phyloP scores from a whole-genome alignment of 2,797 vertebrate species.

The Macrochelys suwanniensis region DNA sequence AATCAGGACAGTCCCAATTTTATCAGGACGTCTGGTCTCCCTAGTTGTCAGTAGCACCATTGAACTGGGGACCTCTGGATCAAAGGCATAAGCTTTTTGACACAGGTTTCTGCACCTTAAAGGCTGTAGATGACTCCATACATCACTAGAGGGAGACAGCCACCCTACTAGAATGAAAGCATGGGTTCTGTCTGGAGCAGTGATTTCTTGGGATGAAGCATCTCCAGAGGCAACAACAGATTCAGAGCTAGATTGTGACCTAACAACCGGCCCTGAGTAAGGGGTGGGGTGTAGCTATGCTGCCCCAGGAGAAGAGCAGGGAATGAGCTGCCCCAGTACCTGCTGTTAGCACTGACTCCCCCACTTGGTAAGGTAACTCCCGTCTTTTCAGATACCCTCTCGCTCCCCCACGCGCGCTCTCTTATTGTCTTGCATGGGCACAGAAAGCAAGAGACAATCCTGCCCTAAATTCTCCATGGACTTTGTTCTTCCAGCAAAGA shows the following conservation, averaged over 20 bases:
- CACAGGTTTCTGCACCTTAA: rapidly evolving
- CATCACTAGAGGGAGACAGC: slow-evolving; percentile 70
- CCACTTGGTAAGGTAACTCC: no score
- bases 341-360: no score
- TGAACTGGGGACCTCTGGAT: neutral
- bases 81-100: neutral
- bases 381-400: neutral
- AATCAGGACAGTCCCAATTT: no score
- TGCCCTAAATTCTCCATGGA: rapidly evolving
- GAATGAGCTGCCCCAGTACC: neutral
- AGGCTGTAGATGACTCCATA: neutral
- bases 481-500: neutral
- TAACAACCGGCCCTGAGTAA: rapidly evolving
- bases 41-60: neutral
- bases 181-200: neutral
- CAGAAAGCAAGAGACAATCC: neutral
- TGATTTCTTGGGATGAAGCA: neutral
- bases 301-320: neutral
- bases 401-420: no score
- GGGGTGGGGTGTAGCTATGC: neutral
- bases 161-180: slow-evolving; percentile 31
- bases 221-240: neutral
- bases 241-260: neutral
- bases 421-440: neutral
- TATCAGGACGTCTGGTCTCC: no score